These are phyloP conservation scores for Cyclopterus lumpus DNA, from an alignment of 2,797 vertebrate genomes.

Conservation along the genomic window DNA sequence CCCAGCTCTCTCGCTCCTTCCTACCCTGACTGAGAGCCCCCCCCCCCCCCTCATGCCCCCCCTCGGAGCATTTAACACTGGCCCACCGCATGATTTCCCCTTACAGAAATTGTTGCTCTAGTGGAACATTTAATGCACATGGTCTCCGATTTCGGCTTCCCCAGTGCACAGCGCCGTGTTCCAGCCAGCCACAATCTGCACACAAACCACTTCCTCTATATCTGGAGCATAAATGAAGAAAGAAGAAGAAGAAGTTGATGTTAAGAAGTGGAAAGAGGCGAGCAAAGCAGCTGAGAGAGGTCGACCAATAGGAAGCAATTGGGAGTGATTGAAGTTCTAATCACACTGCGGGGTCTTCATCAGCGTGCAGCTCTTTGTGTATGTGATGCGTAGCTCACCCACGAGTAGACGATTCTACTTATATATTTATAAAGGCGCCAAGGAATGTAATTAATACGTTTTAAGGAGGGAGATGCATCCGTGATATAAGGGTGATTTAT, in stretches of 20 bases:
- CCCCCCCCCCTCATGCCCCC: not conserved
- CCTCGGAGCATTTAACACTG: constrained; percentile 47
- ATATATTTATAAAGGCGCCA: constrained; percentile 19
- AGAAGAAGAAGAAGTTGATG: constrained; percentile 19
- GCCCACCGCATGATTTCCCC: constrained; percentile 72
- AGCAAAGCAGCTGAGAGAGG: constrained; percentile 34
- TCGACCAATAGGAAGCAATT: constrained; percentile 26
- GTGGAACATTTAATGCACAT: constrained; percentile 85
- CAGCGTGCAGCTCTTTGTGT: constrained; percentile 8
- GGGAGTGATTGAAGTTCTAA: constrained; percentile 18
- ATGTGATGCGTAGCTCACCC: constrained; percentile 36
- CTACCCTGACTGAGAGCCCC: constrained; percentile 19
- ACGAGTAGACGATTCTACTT: constrained; percentile 50
- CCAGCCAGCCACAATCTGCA: constrained; percentile 80
- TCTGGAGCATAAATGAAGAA: constrained; percentile 57
- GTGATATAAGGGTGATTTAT: constrained; percentile 22
- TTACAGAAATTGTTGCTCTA: constrained; percentile 80
- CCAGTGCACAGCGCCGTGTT: constrained; percentile 69
- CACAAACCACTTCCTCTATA: constrained; percentile 82
- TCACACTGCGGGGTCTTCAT: constrained; percentile 12
- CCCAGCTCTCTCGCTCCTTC: constrained; percentile 7
- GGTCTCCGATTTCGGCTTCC: constrained; percentile 80
- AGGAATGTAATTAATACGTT: constrained; percentile 6
- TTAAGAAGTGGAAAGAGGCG: constrained; percentile 28
- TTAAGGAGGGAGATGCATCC: constrained; percentile 3